Conservation (phyloP, 2,888 invertebrate species). For the Amphipoea lucens region DNA sequence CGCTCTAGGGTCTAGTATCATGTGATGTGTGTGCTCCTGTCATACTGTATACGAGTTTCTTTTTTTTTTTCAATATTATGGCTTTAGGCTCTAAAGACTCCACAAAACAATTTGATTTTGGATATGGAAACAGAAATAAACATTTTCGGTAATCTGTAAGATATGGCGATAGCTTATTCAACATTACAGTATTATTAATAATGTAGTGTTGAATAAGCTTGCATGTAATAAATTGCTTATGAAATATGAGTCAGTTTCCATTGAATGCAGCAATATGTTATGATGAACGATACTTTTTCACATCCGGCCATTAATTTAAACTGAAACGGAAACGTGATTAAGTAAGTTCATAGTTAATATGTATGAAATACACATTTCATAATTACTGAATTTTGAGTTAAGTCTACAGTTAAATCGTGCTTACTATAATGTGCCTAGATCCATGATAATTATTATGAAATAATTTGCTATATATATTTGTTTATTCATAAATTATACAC, state of each 20-base stretch:
- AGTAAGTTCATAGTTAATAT: conserved; percentile 14
- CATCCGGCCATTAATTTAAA: conserved; percentile 43
- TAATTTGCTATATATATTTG: not conserved
- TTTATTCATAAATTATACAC: not conserved
- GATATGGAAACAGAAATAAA: not conserved
- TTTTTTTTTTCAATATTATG: not conserved
- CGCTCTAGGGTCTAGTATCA: not conserved
- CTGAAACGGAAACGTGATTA: conserved; percentile 27
- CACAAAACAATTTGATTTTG: not conserved
- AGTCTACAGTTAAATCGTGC: not conserved
- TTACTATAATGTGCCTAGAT: not conserved
- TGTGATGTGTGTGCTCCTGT: not conserved
- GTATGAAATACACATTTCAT: conserved; percentile 9
- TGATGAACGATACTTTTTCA: conserved; percentile 22
- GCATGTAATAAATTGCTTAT: conserved; percentile 22
- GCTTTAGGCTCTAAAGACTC: not conserved
- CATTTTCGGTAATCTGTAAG: not conserved
- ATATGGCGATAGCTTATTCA: not conserved
- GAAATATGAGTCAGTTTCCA: conserved; percentile 11
- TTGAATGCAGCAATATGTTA: conserved; percentile 35
- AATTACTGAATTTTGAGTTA: not conserved
- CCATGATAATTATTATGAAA: not conserved
- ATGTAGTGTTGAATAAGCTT: conserved; percentile 2
- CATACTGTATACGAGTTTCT: not conserved
- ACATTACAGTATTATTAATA: not conserved